phyloP scores from a whole-genome alignment of 2,797 vertebrate genomes.

The Sebastes vulpes region DNA sequence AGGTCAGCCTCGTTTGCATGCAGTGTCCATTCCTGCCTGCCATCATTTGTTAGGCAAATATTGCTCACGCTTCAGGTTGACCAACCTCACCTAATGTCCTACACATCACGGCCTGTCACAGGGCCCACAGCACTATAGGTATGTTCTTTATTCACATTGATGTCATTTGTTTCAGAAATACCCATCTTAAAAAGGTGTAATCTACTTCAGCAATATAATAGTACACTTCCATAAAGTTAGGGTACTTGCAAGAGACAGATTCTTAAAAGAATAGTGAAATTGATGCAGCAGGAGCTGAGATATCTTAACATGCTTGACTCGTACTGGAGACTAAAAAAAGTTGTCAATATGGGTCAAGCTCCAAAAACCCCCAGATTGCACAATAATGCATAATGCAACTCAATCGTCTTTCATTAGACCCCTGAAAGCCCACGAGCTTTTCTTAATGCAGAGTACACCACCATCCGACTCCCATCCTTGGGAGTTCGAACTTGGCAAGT shows the following conservation, averaged over 20 bases:
- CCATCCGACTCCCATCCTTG: neutral
- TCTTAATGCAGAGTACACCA: neutral
- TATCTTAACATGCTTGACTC: neutral
- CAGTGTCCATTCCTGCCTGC: slow-evolving; percentile 47
- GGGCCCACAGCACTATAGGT: neutral
- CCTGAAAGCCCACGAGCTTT: neutral
- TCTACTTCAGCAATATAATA: neutral
- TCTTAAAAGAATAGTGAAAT: neutral
- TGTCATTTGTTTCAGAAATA: neutral
- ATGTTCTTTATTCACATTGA: neutral
- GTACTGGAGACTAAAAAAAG: neutral
- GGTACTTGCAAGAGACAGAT: neutral
- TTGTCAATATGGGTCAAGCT: neutral
- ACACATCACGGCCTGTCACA: neutral
- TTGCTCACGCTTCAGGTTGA: slow-evolving; percentile 25
- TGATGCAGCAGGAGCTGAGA: neutral
- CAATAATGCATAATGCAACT: neutral
- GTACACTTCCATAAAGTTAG: neutral
- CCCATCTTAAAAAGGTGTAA: neutral
- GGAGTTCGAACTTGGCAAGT: neutral
- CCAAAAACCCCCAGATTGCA: neutral
- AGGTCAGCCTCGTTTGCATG: slow-evolving; percentile 80
- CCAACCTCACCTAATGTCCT: slow-evolving; percentile 38
- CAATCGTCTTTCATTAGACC: neutral
- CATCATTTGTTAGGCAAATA: slow-evolving; percentile 87